phyloP scores from a whole-genome alignment of 37 sponge, comb jelly and placozoan species.

The Bolinopsis microptera region DNA sequence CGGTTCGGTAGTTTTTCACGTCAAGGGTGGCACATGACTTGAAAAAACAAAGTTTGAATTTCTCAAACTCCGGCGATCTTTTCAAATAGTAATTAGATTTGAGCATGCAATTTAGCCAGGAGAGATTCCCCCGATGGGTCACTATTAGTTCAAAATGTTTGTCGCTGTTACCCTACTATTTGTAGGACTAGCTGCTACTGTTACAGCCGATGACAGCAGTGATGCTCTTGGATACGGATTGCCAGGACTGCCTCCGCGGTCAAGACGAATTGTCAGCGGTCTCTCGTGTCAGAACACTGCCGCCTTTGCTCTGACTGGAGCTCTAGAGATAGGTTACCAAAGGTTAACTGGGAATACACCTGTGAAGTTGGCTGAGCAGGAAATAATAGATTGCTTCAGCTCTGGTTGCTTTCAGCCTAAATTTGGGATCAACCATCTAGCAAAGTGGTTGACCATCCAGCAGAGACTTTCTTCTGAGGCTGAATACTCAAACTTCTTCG shows the following conservation, averaged over 20 bases:
- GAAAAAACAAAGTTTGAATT: no score
- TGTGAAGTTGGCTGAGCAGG: slow-evolving; percentile 49
- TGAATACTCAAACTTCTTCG: neutral
- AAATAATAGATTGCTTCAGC: slow-evolving; percentile 1
- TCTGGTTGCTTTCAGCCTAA: neutral
- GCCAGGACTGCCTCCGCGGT: neutral
- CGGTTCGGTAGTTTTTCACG: no score
- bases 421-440: neutral
- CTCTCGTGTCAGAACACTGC: neutral
- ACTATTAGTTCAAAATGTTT: neutral
- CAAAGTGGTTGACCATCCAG: slow-evolving; percentile 19
- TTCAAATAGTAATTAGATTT: neutral
- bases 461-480: slow-evolving; percentile 34
- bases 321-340: neutral
- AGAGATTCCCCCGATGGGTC: neutral
- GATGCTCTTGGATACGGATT: neutral
- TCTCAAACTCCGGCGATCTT: no score
- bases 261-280: neutral
- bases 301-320: neutral
- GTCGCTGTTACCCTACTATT: neutral
- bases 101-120: neutral
- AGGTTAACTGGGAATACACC: neutral
- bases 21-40: no score
- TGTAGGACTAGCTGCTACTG: neutral
- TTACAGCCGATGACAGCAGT: neutral